phyloP scores from a whole-genome alignment of 2,888 invertebrate species.

The Eupeodes latifasciatus region DNA sequence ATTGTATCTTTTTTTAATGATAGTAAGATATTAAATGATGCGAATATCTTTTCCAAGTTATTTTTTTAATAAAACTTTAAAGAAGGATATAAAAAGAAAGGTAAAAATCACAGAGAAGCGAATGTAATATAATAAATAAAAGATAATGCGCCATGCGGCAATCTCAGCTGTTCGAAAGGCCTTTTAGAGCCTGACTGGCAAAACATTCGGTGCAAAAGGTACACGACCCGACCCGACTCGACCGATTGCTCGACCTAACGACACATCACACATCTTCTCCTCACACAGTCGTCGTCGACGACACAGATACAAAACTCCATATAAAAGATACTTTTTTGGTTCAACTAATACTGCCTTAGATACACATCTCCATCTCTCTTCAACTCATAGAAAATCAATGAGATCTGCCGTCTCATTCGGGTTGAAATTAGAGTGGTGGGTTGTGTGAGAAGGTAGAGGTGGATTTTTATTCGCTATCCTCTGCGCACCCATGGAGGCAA shows the following conservation, averaged over 20 bases:
- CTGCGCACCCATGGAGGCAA: conserved; percentile 71
- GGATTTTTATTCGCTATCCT: conserved; percentile 74
- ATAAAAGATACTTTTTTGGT: conserved; percentile 20
- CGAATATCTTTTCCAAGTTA: conserved; percentile 47
- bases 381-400: neutral
- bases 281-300: conserved; percentile 77
- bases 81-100: conserved; percentile 65
- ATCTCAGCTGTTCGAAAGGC: conserved; percentile 85
- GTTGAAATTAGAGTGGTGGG: conserved; percentile 41
- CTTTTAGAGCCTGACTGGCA: conserved; percentile 85
- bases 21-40: conserved; percentile 48
- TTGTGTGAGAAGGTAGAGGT: conserved; percentile 67
- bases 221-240: conserved; percentile 85
- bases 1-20: conserved; percentile 54
- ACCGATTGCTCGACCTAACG: conserved; percentile 84
- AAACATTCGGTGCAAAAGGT: conserved; percentile 85
- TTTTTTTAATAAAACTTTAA: conserved; percentile 13
- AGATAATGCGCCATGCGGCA: conserved; percentile 83
- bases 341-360: conserved; percentile 49
- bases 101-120: conserved; percentile 74
- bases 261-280: conserved; percentile 84
- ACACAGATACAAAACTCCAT: conserved; percentile 57
- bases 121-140: conserved; percentile 71
- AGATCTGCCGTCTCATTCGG: conserved; percentile 28
- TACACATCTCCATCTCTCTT: conserved; percentile 43